Evolutionary conservation across 1,140 invertebrate species (phyloP), one percentile per base, ranked within the genome.

Genomic region (Contarinia nasturtii): DNA sequence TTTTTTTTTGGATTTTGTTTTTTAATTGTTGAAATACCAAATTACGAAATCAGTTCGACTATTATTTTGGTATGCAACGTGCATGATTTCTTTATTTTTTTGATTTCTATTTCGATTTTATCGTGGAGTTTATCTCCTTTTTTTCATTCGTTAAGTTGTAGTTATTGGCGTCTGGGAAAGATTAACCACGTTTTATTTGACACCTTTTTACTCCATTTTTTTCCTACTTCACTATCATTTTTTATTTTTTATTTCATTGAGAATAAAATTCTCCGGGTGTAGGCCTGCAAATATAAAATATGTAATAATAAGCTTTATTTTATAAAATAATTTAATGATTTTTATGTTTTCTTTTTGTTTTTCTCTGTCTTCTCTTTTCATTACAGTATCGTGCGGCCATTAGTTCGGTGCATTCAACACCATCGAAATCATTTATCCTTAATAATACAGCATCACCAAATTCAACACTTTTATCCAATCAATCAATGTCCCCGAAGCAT

Each of bases 321-420:
- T 27, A 10, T 5, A 27, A 27, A 5, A 10, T 5, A 27, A 27
- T 5, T 10, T 27, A 27, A 27, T 27, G n/a, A n/a, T 27, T 27
- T 27, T 27, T 27, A 10, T 10, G 27, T 5, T 27, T 27, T 27
- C n/a, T n/a, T n/a, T n/a, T n/a, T n/a, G n/a, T 27, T 27, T 27
- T 27, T 27, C 27, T 27, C 27, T 27, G 3, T n/a, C 10, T 27
- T 27, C 10, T 27, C 27, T 3, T 27, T 27, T 27, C 34, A n/a
- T 48, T 50, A 38, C 33, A 50, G 61, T 64, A 64, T 61, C 61
- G 63, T 52, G 61, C 61, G 57, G 61, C 61, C 58, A 59, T 64
- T 52, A 64, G 58, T 54, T 73, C 71, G 50, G 69, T 64, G 50
- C 70, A 72, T 59, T 73, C 71, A 57, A 74, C 72, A 46, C 72